Evolutionary conservation across 2,797 vertebrate genomes (phyloP), one percentile per base, ranked within the genome.

Genomic region (Xiphorhynchus erythropygius): DNA sequence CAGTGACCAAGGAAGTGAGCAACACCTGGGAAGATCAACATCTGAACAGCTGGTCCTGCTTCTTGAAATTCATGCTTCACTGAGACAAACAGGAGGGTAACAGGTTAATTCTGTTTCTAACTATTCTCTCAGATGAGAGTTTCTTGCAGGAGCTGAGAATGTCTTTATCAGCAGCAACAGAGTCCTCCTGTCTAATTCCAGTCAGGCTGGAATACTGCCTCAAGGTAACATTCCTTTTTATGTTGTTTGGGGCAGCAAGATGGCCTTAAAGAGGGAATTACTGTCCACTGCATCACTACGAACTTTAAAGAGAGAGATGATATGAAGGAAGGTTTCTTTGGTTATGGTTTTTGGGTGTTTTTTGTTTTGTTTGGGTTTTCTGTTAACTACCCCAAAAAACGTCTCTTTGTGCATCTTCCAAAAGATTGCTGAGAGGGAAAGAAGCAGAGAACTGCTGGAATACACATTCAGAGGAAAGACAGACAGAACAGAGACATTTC

Each of bases 151-250:
- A 52, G 11, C 37, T 86, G 42, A 82, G 37, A 60, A 84, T 41
- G 59, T 53, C 59, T 86, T 89, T 70, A 84, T 76, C 28, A 77
- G 35, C 27, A 74, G 64, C 37, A 81, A 86, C 88, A 93, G 46
- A 65, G 69, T 23, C 39, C 46, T 47, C 62, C 82, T 84, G 84
- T 93, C 70, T 87, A 47, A 39, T 9, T 93, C 18, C 41, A 77
- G 59, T 62, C 81, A 93, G 75, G 46, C 70, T 89, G 65, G 89
- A 93, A 91, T 12, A 86, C 9, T 87, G 86, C 89, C 91, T 89
- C 74, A 71, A 91, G 81, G 77, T 75, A 89, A 89, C 49, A 59
- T 11, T 59, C 56, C 18, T 33, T 47, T 44, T 42, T 42, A 24
- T 7, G 18, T 32, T 69, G 39, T 60, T 60, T 50, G 59, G 46